Conservation (phyloP, 2,113 vertebrate genomes). For the Nematolebias whitei region DNA sequence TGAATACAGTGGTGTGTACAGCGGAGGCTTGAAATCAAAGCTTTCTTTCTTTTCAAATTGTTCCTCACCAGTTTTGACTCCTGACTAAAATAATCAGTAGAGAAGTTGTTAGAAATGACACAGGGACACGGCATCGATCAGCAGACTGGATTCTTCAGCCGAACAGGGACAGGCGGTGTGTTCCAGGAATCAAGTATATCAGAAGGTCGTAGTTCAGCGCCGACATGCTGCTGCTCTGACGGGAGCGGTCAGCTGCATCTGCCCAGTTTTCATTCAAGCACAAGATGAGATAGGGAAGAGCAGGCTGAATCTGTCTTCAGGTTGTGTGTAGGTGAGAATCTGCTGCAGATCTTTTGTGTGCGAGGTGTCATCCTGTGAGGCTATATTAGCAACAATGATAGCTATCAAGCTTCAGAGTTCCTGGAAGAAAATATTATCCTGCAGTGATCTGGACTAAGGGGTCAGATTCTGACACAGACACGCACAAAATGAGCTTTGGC, state of each 20-base stretch:
- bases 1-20: neutral
- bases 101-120: constrained; percentile 61
- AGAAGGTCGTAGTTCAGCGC: constrained; percentile 39
- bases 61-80: constrained; percentile 37
- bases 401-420: constrained; percentile 46
- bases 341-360: neutral
- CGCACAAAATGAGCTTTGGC: neutral
- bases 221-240: constrained; percentile 45
- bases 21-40: neutral
- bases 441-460: constrained; percentile 39
- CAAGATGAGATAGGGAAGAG: constrained; percentile 48
- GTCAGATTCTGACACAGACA: constrained; percentile 19
- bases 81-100: constrained; percentile 65
- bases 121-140: constrained; percentile 49
- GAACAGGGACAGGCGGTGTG: constrained; percentile 12
- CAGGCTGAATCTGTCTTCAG: constrained; percentile 21
- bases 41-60: constrained; percentile 12
- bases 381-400: constrained; percentile 55
- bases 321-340: constrained; percentile 3
- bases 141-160: constrained; percentile 41
- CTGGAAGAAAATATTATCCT: constrained; percentile 42
- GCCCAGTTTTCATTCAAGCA: constrained; percentile 48
- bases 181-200: constrained; percentile 18
- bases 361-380: constrained; percentile 20
- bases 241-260: constrained; percentile 27